Evolutionary conservation across 2,113 vertebrate species (phyloP).

Genomic region (Cavia porcellus): DNA sequence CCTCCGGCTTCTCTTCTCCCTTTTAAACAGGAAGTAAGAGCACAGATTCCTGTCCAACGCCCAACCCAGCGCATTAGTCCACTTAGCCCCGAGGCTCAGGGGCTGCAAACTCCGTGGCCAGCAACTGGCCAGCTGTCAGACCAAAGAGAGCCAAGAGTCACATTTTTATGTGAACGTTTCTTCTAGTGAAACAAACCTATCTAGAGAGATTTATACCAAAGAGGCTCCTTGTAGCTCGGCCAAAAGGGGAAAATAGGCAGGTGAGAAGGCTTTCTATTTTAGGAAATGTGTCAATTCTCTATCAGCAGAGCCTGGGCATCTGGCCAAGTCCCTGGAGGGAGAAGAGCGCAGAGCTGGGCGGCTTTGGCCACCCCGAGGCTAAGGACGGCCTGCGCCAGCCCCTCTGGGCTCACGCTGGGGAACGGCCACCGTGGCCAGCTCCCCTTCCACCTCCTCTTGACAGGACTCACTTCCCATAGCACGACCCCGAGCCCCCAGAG

Average conservation of each 20-base stretch:
- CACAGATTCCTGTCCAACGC: not conserved
- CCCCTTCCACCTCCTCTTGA: not conserved
- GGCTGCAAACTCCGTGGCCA: not conserved
- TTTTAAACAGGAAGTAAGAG: slow-evolving; percentile 48
- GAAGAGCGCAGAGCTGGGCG: slow-evolving; percentile 25
- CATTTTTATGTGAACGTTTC: not conserved
- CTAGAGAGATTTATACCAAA: slow-evolving; percentile 40
- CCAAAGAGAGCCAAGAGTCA: not conserved
- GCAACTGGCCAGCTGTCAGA: not conserved
- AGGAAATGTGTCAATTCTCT: slow-evolving; percentile 56
- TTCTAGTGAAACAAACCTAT: slow-evolving; percentile 42
- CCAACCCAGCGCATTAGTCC: not conserved
- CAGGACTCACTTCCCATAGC: not conserved
- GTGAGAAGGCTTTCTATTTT: slow-evolving; percentile 71
- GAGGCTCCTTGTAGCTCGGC: not conserved
- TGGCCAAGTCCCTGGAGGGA: slow-evolving; percentile 54
- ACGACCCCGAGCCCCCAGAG: not conserved
- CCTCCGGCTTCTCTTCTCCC: not conserved
- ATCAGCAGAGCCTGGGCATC: slow-evolving; percentile 52
- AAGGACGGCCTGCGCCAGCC: not conserved
- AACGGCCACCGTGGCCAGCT: not conserved
- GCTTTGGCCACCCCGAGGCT: not conserved
- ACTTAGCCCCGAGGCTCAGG: not conserved
- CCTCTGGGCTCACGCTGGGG: not conserved
- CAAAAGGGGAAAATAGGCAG: slow-evolving; percentile 39